These are phyloP conservation scores for Sarcophaga subvicina DNA, from an alignment of 2,888 invertebrate species.

Conservation along the genomic window DNA sequence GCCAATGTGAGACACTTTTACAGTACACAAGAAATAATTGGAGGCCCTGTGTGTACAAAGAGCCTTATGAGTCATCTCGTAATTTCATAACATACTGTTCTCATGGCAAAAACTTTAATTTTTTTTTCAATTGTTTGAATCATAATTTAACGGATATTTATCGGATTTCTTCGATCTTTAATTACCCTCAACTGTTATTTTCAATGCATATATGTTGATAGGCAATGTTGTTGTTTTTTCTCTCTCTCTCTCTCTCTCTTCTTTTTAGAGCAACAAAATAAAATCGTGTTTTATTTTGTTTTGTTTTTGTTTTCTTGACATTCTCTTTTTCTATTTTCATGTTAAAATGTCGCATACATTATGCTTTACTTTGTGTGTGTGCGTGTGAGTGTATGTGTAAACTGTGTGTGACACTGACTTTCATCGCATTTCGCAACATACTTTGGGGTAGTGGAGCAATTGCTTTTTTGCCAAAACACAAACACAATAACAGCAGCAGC, in stretches of 20 bases:
- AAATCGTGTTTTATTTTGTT: slow-evolving; percentile 7
- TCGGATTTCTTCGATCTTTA: not conserved
- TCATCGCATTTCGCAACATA: slow-evolving; percentile 62
- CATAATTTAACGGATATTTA: too few species aligned
- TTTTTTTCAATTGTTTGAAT: too few species aligned
- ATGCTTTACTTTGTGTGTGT: slow-evolving; percentile 56
- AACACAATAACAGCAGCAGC: slow-evolving; percentile 1
- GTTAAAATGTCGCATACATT: slow-evolving; percentile 55
- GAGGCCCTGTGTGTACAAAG: too few species aligned
- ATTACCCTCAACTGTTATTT: not conserved
- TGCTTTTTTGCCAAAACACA: slow-evolving; percentile 45
- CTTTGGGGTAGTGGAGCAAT: slow-evolving; percentile 72
- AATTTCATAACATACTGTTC: too few species aligned
- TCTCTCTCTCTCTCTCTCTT: not conserved
- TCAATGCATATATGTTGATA: not conserved
- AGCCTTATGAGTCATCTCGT: too few species aligned
- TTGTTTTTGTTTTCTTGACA: slow-evolving; percentile 6
- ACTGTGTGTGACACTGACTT: slow-evolving; percentile 67
- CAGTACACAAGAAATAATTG: too few species aligned
- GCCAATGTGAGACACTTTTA: too few species aligned
- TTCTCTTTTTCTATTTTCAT: slow-evolving; percentile 25
- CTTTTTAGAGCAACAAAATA: not conserved
- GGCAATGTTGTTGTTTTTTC: not conserved
- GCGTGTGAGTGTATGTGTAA: not conserved
- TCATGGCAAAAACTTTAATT: too few species aligned